These are phyloP conservation scores for Lysiphlebus fabarum DNA, from an alignment of 1,140 invertebrate species.

Conservation along the genomic window DNA sequence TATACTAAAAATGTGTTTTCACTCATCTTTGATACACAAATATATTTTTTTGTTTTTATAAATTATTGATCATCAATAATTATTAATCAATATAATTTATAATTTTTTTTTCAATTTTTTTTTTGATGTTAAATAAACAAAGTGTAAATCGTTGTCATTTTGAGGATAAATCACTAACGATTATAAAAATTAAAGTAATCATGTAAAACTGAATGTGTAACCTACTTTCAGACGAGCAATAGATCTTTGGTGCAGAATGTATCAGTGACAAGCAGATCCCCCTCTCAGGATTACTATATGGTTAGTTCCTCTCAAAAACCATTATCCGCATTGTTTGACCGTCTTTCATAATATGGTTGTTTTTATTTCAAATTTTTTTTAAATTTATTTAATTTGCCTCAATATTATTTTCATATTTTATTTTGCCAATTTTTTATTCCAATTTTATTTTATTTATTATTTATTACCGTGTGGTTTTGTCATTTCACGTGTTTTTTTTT, in stretches of 20 bases:
- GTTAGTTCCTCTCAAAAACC: slow-evolving; percentile 55
- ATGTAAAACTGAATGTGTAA: slow-evolving; percentile 56
- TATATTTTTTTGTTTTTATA: too few relatives aligned
- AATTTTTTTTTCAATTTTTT: slow-evolving; percentile 3
- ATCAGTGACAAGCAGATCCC: slow-evolving; percentile 59
- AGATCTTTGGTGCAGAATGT: slow-evolving; percentile 59
- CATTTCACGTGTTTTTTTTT: too few relatives aligned
- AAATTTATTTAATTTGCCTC: slow-evolving; percentile 37
- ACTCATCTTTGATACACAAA: too few relatives aligned
- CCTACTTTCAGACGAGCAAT: slow-evolving; percentile 59
- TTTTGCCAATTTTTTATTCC: slow-evolving; percentile 9
- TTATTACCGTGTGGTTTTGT: not conserved
- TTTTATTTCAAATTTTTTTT: slow-evolving; percentile 23
- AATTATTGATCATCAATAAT: too few relatives aligned
- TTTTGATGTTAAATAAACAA: slow-evolving; percentile 5
- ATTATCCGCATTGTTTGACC: slow-evolving; percentile 57
- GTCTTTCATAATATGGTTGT: slow-evolving; percentile 48
- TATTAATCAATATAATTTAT: too few relatives aligned
- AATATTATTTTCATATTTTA: slow-evolving; percentile 30
- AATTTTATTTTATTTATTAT: slow-evolving; percentile 1
- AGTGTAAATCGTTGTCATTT: slow-evolving; percentile 5
- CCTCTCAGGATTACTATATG: slow-evolving; percentile 59
- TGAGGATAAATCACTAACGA: slow-evolving; percentile 14
- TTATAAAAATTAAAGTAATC: slow-evolving; percentile 34
- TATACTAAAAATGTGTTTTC: too few relatives aligned